Conservation (phyloP, 1,140 invertebrate species). For the Neocloeon triangulifer region DNA sequence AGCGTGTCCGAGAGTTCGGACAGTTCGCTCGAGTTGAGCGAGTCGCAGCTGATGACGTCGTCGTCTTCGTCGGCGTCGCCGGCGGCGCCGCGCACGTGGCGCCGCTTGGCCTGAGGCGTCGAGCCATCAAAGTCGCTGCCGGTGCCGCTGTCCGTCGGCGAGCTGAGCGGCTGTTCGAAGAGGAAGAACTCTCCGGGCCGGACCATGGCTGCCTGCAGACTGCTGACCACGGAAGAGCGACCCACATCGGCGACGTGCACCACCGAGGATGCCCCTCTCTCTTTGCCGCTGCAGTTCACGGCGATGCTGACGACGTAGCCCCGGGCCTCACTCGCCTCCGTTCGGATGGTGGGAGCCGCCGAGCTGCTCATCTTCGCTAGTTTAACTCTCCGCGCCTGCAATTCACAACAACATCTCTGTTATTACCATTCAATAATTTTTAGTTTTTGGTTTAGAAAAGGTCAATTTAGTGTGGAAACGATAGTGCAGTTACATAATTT, state of each 20-base stretch:
- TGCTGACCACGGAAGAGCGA: neutral
- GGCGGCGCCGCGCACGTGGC: conserved; percentile 21
- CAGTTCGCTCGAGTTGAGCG: conserved; percentile 37
- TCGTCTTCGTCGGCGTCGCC: conserved; percentile 36
- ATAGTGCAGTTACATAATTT: no score
- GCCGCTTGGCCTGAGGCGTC: conserved; percentile 32
- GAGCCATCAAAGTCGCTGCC: conserved; percentile 51
- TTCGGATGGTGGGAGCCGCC: neutral
- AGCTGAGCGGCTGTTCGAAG: no score
- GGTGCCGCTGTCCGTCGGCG: conserved; percentile 56
- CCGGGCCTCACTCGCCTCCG: neutral
- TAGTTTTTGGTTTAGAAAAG: no score
- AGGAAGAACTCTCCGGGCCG: neutral
- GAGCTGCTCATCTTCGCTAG: no score
- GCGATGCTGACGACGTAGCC: conserved; percentile 2
- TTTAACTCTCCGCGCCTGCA: no score
- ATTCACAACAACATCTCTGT: no score
- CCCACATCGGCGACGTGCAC: neutral
- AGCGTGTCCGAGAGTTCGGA: conserved; percentile 7
- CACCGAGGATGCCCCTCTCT: neutral
- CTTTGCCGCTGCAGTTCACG: neutral
- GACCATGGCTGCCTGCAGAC: neutral
- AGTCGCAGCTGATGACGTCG: conserved; percentile 46
- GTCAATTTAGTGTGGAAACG: no score
- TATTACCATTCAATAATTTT: no score